phyloP scores from a whole-genome alignment of 2,888 invertebrate genomes.

The Chaitophorus viminalis region DNA sequence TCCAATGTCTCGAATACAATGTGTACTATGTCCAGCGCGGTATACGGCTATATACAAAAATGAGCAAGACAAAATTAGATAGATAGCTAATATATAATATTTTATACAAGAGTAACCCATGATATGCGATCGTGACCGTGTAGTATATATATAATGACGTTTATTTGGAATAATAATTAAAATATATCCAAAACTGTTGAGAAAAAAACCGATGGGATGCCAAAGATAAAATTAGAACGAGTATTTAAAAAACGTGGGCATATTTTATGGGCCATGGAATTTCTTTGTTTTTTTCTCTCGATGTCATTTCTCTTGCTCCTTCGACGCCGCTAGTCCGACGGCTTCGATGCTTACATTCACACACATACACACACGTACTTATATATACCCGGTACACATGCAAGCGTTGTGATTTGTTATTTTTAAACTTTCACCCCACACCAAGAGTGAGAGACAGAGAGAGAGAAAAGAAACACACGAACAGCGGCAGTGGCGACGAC shows the following conservation, averaged over 20 bases:
- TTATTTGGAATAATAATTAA: conserved; percentile 38
- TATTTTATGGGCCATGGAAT: conserved; percentile 45
- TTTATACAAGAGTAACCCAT: neutral
- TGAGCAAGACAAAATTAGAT: neutral
- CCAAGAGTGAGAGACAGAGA: conserved; percentile 10
- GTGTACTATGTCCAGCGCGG: neutral
- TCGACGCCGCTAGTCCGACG: neutral
- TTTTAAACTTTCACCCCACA: conserved; percentile 62
- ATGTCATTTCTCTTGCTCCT: conserved; percentile 19
- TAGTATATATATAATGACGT: neutral
- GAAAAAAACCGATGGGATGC: conserved; percentile 36
- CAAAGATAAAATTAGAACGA: conserved; percentile 60
- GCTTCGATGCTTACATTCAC: neutral
- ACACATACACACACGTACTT: neutral
- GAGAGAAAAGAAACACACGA: neutral
- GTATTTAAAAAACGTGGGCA: conserved; percentile 42
- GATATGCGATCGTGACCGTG: neutral
- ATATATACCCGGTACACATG: too few relatives aligned
- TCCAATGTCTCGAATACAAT: conserved; percentile 12
- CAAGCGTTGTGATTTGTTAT: conserved; percentile 23
- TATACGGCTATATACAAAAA: neutral
- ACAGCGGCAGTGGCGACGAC: neutral
- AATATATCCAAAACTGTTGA: conserved; percentile 35
- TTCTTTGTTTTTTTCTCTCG: conserved; percentile 45
- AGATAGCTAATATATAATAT: neutral